Base-by-base conservation (phyloP, 2,888 invertebrate genomes). In the Hemithea aestivaria region DNA sequence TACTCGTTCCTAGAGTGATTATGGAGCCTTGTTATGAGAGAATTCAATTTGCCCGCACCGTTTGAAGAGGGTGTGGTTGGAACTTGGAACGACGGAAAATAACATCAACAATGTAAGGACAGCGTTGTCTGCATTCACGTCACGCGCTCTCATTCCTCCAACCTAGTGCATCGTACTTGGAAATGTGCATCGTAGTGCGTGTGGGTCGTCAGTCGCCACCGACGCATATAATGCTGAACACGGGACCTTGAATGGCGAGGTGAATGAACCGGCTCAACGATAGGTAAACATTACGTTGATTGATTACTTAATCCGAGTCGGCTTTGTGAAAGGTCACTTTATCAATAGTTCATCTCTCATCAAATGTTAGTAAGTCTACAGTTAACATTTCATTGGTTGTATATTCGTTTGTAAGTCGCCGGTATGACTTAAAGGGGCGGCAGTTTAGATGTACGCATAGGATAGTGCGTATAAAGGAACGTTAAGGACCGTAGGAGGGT, bases 141-240 rank as follows among this genome's bases (percentile, higher is more conserved):
- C 85, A 83, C 83, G 85, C 71, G 75, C 66, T 67, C 75, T 65
- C 77, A 74, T 81, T 82, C 77, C 74, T 68, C 65, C 75, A 70
- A 73, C 64, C 73, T 78, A 80, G 81, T 76, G 81, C 81, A 82
- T 74, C 70, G 75, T 72, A 72, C 79, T 75, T 76, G 73, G 74
- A 69, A 71, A 71, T 79, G 76, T 78, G 78, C 76, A 73, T 70
- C 65, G 60, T 63, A 69, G 62, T 66, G 73, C 71, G 63, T 70
- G 76, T 72, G 16, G 16, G 16, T 16, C 16, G 80, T 72, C 70
- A 71, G 71, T 70, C 62, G 70, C 59, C 58, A 63, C 58, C 63
- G 64, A 74, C 67, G 72, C 73, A 75, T 71, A 72, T 75, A 76
- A 73, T 73, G 65, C 68, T 57, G 53, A 64, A 57, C 45, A 48